Percentiles rank a stretch among this genome's conserved stretches.
Evolutionary conservation across 2,888 invertebrate species (phyloP).

Genomic region (Scrobipalpa costella): DNA sequence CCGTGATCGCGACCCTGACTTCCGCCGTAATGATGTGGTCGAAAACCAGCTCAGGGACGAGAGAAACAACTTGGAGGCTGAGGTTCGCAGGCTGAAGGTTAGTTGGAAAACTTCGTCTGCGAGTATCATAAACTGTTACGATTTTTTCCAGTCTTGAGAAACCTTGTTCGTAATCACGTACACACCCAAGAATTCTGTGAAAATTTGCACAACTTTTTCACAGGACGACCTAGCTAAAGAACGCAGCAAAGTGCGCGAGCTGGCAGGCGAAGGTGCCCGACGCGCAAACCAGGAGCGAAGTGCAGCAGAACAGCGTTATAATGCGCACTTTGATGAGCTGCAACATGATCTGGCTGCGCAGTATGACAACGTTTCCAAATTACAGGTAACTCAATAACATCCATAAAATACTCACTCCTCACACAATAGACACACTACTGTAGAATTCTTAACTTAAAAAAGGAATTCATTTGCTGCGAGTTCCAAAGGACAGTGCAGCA

Average conservation of each 20-base stretch:
- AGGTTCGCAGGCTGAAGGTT: constrained; percentile 85
- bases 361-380: constrained; percentile 87
- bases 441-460: too few relatives aligned
- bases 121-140: too few relatives aligned
- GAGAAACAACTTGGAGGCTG: constrained; percentile 87
- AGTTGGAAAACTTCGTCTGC: too few relatives aligned
- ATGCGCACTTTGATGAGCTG: constrained; percentile 88
- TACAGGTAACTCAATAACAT: not conserved
- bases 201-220: too few relatives aligned
- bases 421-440: too few relatives aligned
- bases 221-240: constrained; percentile 89
- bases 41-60: constrained; percentile 89
- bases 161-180: too few relatives aligned
- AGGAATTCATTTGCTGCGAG: too few relatives aligned
- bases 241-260: constrained; percentile 87
- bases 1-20: constrained; percentile 80
- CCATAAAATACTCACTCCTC: too few relatives aligned
- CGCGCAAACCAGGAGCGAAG: constrained; percentile 86
- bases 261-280: constrained; percentile 87
- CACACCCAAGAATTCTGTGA: not conserved
- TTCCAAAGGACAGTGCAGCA: too few relatives aligned
- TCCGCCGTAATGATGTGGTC: constrained; percentile 85
- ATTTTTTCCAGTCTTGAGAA: too few relatives aligned
- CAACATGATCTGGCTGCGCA: constrained; percentile 89
- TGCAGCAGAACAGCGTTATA: constrained; percentile 87